phyloP scores from a whole-genome alignment of 2,113 vertebrate species.

The Chascanopsetta lugubris region DNA sequence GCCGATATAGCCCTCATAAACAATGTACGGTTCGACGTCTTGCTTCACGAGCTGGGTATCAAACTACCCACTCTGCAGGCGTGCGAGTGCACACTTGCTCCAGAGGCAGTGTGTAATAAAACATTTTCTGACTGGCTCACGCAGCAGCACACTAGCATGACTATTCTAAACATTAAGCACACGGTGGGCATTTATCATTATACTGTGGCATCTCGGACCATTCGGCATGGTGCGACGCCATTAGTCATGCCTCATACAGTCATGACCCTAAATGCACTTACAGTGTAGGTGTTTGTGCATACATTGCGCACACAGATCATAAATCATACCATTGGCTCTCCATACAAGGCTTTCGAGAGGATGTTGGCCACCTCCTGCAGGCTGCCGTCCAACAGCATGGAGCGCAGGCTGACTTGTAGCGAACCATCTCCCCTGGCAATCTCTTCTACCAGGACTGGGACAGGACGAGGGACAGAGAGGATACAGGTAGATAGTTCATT shows the following conservation, averaged over 20 bases:
- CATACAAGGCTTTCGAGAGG: slow-evolving; percentile 94
- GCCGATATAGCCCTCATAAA: not conserved
- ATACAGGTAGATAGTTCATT: slow-evolving; percentile 7
- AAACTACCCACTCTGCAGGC: not conserved
- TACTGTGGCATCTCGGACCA: not conserved
- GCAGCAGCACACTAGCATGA: too few species aligned
- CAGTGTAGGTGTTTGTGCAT: not conserved
- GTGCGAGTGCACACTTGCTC: too few species aligned
- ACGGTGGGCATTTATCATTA: not conserved
- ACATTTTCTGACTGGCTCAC: too few species aligned
- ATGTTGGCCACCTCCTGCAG: slow-evolving; percentile 91
- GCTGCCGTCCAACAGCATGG: slow-evolving; percentile 95
- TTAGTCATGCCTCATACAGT: not conserved
- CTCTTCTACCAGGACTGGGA: slow-evolving; percentile 91
- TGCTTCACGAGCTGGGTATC: not conserved
- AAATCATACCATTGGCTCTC: slow-evolving; percentile 93
- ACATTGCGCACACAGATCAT: not conserved
- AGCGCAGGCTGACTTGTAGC: slow-evolving; percentile 89
- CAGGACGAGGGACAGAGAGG: slow-evolving; percentile 37
- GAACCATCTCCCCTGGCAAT: slow-evolving; percentile 88
- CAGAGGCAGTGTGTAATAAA: too few species aligned
- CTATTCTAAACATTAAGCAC: too few species aligned
- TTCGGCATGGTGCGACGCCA: not conserved
- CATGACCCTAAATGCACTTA: not conserved
- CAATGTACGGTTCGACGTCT: not conserved